Conservation (phyloP, 2,113 vertebrate genomes). For the Channa maculata region DNA sequence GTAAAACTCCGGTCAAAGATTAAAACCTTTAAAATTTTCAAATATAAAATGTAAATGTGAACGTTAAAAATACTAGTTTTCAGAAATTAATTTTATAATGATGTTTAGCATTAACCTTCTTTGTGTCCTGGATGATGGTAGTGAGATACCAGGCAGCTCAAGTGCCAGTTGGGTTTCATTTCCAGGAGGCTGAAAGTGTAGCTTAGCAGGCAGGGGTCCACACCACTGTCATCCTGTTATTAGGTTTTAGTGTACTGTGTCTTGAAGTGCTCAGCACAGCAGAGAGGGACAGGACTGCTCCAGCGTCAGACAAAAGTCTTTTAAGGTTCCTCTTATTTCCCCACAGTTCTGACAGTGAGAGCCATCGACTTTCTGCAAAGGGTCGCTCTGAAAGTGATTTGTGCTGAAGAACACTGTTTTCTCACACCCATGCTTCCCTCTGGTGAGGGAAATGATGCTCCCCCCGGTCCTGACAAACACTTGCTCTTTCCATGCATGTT, state of each 20-base stretch:
- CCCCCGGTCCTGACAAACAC: slow-evolving; percentile 44
- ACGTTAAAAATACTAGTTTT: too few relatives aligned
- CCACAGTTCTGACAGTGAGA: slow-evolving; percentile 45
- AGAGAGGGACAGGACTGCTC: slow-evolving; percentile 34
- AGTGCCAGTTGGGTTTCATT: slow-evolving; percentile 26
- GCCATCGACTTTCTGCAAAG: slow-evolving; percentile 46
- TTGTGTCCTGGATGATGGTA: too few relatives aligned
- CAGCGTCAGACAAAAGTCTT: slow-evolving; percentile 56
- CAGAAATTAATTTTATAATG: too few relatives aligned
- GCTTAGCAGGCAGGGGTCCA: slow-evolving; percentile 32
- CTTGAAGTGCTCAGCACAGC: slow-evolving; percentile 46
- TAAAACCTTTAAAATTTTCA: too few relatives aligned
- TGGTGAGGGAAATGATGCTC: slow-evolving; percentile 46
- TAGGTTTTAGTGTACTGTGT: slow-evolving; percentile 49
- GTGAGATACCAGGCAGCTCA: too few relatives aligned
- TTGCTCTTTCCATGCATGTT: not conserved
- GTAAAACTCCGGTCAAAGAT: too few relatives aligned
- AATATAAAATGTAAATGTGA: too few relatives aligned
- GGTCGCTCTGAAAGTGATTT: slow-evolving; percentile 56
- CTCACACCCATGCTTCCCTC: slow-evolving; percentile 49
- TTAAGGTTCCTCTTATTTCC: slow-evolving; percentile 60
- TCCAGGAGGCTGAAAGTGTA: slow-evolving; percentile 17
- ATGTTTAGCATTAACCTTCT: too few relatives aligned
- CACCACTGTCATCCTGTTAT: slow-evolving; percentile 56
- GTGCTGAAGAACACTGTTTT: slow-evolving; percentile 48